Percentiles rank a stretch among this genome's conserved stretches.
Conservation (phyloP, 1,140 invertebrate genomes). For the Macrobrachium nipponense region DNA sequence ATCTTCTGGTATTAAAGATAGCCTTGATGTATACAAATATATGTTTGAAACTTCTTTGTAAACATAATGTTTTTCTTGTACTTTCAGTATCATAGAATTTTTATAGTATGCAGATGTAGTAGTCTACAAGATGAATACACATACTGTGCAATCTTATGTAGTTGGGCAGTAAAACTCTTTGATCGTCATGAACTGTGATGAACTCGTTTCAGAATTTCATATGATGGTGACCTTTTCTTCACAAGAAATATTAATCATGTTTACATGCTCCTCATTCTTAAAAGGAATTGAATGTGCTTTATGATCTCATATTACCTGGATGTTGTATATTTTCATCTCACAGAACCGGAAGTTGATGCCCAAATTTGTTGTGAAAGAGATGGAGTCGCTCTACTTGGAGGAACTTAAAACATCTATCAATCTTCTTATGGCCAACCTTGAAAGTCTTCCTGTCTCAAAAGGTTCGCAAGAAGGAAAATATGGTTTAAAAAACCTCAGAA, state of each 20-base stretch:
- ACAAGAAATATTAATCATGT: too few relatives aligned
- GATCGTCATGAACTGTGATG: slow-evolving; percentile 1
- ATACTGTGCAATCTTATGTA: too few relatives aligned
- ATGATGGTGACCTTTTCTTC: too few relatives aligned
- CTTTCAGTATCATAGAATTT: not conserved
- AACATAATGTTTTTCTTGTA: not conserved
- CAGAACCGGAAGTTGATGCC: slow-evolving; percentile 98
- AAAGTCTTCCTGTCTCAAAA: slow-evolving; percentile 98
- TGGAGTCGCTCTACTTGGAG: slow-evolving; percentile 99
- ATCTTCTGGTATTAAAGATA: too few relatives aligned
- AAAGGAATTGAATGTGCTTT: too few relatives aligned
- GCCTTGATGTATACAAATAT: not conserved
- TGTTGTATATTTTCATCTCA: not conserved
- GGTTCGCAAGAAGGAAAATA: slow-evolving; percentile 97
- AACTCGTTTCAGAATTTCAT: not conserved
- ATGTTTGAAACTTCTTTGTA: not conserved
- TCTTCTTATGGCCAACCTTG: slow-evolving; percentile 97
- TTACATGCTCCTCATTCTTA: too few relatives aligned
- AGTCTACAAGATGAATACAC: not conserved
- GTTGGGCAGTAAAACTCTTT: not conserved
- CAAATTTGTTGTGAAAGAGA: slow-evolving; percentile 99
- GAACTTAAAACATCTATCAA: slow-evolving; percentile 98
- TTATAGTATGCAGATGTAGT: not conserved
- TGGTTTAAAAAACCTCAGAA: slow-evolving; percentile 93
- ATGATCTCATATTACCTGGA: not conserved